Conservation (phyloP, 2,113 vertebrate genomes). For the Callionymus lyra region DNA sequence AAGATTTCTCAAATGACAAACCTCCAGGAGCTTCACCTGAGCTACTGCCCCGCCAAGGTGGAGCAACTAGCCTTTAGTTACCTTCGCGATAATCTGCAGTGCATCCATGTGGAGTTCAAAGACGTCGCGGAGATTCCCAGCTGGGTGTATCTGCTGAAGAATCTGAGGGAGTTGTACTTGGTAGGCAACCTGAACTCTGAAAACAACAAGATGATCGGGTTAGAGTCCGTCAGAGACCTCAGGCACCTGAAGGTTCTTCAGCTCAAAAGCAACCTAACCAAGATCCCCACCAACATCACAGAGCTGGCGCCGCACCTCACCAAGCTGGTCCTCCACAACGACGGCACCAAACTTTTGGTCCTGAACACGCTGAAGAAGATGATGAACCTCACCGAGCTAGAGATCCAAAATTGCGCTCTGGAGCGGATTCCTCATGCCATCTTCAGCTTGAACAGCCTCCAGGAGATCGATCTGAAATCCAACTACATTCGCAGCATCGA, state of each 20-base stretch:
- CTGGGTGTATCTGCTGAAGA: conserved; percentile 94
- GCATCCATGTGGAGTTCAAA: conserved; percentile 97
- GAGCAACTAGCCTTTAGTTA: conserved; percentile 97
- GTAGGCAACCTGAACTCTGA: conserved; percentile 95
- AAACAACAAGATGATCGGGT: conserved; percentile 98
- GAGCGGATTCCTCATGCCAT: conserved; percentile 96
- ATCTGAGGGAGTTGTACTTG: conserved; percentile 85
- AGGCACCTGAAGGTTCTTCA: conserved; percentile 89
- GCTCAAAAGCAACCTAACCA: conserved; percentile 96
- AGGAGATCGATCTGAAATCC: conserved; percentile 94
- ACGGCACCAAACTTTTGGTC: conserved; percentile 92
- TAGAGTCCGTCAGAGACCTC: conserved; percentile 90
- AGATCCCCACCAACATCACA: conserved; percentile 95
- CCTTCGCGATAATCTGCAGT: conserved; percentile 90
- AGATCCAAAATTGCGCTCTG: conserved; percentile 93
- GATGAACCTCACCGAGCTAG: conserved; percentile 88
- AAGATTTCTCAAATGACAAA: conserved; percentile 97
- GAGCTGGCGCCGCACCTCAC: conserved; percentile 91
- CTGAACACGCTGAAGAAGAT: conserved; percentile 98
- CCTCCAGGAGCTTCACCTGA: conserved; percentile 92
- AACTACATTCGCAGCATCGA: conserved; percentile 96
- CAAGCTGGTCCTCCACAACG: conserved; percentile 91
- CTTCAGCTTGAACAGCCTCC: conserved; percentile 92
- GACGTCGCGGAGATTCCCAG: conserved; percentile 95
- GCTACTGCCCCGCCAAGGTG: conserved; percentile 94